Evolutionary conservation across 1,140 invertebrate species (phyloP), one percentile per base, ranked within the genome.

Genomic region (Drosophila pandora): DNA sequence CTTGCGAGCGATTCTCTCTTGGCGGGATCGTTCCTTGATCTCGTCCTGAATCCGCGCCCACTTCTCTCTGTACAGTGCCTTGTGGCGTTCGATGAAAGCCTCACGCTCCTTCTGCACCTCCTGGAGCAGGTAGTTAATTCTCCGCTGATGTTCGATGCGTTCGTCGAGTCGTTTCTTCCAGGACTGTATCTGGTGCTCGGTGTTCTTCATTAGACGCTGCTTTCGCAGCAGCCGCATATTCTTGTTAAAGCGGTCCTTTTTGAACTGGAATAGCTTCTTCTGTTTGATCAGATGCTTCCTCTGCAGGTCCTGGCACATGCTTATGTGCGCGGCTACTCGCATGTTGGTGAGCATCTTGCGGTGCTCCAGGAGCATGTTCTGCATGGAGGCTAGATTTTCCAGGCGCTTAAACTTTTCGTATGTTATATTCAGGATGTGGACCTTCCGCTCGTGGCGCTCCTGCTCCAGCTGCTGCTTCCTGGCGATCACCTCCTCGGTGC

Each of bases 241-340:
- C 30, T 72, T 87, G 21, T 90, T 76, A 3, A 80, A 83, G 8
- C 87, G 81, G 49, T 91, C 87, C 56, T 87, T 82, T 41, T 91
- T 91, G 25, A 85, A 89, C 49, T 91, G 87, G 21, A 91, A 87
- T 6, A 89, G 62, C 64, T 91, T 91, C 62, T 91, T 91, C 4
- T 90, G 55, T 49, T 82, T 79, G 23, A 91, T 91, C 7, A 91
- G 12, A 6, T 80, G 69, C 55, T 91, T 91, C 2, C 90, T 67
- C 57, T 83, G 75, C 39, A 91, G 28, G 65, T 91, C 90, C 45
- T 76, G 61, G 28, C 74, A 64, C 45, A 79, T 23, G 41, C 71
- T 72, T 4, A 77, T 59, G 23, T 90, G 80, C 2, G 73, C 65
- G 52, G 90, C 56, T 0, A 90, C 58, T 0, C 76, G 72, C 73